Base-by-base conservation (phyloP, 64 coral and sea anemone species). In the Stichodactyla mertensii region DNA sequence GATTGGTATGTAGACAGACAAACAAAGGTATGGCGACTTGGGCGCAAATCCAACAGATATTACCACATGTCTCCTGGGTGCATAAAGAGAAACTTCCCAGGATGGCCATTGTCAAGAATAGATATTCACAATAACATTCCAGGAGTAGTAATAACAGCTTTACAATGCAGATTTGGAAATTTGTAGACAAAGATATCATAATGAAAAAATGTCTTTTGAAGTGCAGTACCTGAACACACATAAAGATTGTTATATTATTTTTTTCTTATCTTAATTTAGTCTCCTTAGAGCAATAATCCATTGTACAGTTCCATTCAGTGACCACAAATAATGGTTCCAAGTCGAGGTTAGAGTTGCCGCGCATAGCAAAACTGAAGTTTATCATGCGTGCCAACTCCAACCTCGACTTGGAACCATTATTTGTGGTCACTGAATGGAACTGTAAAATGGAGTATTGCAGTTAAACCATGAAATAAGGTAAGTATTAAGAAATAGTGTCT, bases 51-150 rank as follows among this genome's bases (percentile, higher is more conserved):
- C 10, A 91, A 86, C 83, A 36, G 71, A 55, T 91, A 91, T 67
- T 91, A 86, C 54, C 89, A 91, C 54, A 31, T 31, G 83, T 61
- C 55, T 14, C 89, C 57, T 10, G 57, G 80, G 15, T 86, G 89
- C 36, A 61, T 91, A 23, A 60, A 52, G 52, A 86, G n/a, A 19
- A 91, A 91, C 26, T 91, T 91, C 70, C 89, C 89, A 82, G 67
- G 18, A 52, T 52, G 79, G 53, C 31, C 79, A 82, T 28, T 52
- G 53, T 5, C 79, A 82, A 26, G 26, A 55, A 31, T 82, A 82
- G 28, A 51, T 82, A 31, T 82, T 55, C 79, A 2, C 6, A 82
- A 18, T 52, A 31, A 82, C 53, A 82, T 31, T 52, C 79, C 79
- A 51, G 36, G 53, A 51, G 19, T 82, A 7, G 79, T 55, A 6